Base-by-base conservation (phyloP, 30 jellyfish, hydroid and myxozoan species). In the Hydractinia symbiolongicarpus region DNA sequence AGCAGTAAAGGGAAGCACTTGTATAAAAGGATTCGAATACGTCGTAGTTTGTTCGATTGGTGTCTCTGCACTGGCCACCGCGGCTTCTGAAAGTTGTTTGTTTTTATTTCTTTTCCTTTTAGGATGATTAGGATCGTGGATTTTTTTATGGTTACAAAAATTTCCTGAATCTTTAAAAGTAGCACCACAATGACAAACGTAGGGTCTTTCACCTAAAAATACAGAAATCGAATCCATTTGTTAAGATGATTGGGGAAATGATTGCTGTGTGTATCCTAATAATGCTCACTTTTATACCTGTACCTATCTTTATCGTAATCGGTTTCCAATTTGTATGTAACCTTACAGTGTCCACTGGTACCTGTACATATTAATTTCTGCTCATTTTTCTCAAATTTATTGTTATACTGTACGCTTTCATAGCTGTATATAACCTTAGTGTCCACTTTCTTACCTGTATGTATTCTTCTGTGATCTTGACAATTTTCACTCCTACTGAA, bases 401-500 rank as follows among this genome's bases (percentile, higher is more conserved):
- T 30, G 44, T 30, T 30, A 30, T 30, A 30, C 2, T 30, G 44
- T 30, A 30, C 44, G 44, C 44, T 30, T 30, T 30, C 44, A 30
- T 30, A 30, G 44, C 44, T 30, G 44, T 30, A 30, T 30, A 2
- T 2, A 30, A 30, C 44, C 44, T 30, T 30, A 30, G 44, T 30
- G 44, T 30, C 44, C 44, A 30, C 44, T 30, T 30, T 30, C 44
- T 6, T 64, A 64, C 74, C 74, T 64, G 74, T 64, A 64, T 64
- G 74, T 6, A 64, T 13, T 5, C 74, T 44, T 51, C 74, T 64
- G 74, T 64, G 74, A 7, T 64, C 74, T 64, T 64, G 74, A 64
- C 74, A 64, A 64, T 64, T 64, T 13, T 64, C 74, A 64, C 74
- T 64, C 4, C 74, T 64, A 64, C 74, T 64, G 74, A 64, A 64